Base-by-base conservation (phyloP, 2,797 vertebrate genomes). In the Sebastes umbrosus region DNA sequence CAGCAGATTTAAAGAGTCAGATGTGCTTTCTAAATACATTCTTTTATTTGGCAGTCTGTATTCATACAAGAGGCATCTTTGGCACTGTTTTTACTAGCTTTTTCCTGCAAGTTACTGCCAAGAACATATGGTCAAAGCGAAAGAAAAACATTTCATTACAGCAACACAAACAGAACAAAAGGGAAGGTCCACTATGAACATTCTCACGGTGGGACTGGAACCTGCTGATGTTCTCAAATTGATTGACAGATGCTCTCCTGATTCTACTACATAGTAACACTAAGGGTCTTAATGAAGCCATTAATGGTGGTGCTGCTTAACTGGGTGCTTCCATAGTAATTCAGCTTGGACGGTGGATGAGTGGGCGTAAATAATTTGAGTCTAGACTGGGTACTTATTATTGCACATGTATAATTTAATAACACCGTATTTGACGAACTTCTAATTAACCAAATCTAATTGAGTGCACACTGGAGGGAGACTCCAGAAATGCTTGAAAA, bases 1-100 rank as follows among this genome's bases (percentile, higher is more conserved):
- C 66, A 80, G 74, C 70, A 58, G 52, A 83, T 80, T 83, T 69
- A 73, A 86, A 85, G 73, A 79, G 57, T 77, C 81, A 82, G 79
- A 91, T 77, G 73, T 66, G 58, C 69, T 84, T 74, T 84, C 75
- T 77, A 77, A 87, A 79, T 66, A 67, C 50, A 78, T 70, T 39
- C 29, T 77, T 77, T 82, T 63, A 84, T 79, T 76, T 67, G 65
- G 71, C 52, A 59, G 77, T 59, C 69, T 59, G 36, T 22, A 54
- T 54, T 86, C 63, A 29, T 46, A 60, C 20, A 20, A 62, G 70
- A 75, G 20, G 54, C 65, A 58, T 69, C 78, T 73, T 34, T 64
- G 62, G 64, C 64, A 54, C 5, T 2, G 22, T 22, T 69, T 55
- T 66, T 76, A 69, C 32, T 10, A 14, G 31, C 24, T 68, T 79